Conservation (phyloP, 2,888 invertebrate species). For the Heliconius cydno region DNA sequence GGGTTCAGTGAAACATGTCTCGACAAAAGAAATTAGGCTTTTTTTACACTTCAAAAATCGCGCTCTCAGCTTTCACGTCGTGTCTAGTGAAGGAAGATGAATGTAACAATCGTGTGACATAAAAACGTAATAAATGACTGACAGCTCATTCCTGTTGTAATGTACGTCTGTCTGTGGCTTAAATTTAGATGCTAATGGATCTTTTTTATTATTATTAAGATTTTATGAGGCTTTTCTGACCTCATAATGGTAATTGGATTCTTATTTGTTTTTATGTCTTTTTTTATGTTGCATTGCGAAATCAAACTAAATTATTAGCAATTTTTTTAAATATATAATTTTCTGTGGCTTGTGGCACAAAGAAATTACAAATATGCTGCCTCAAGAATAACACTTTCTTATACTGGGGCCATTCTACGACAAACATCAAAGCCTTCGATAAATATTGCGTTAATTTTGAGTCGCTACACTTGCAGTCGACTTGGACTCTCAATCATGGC, state of each 20-base stretch:
- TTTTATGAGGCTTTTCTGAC: not conserved
- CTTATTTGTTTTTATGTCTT: too few relatives aligned
- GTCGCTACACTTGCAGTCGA: too few relatives aligned
- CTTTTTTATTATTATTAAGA: not conserved
- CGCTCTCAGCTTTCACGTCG: constrained; percentile 35
- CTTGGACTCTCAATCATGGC: too few relatives aligned
- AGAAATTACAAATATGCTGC: too few relatives aligned
- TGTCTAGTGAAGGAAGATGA: constrained; percentile 41
- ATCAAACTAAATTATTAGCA: too few relatives aligned
- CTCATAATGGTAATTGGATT: not conserved
- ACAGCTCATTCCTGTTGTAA: not conserved
- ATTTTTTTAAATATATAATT: too few relatives aligned
- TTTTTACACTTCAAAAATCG: constrained; percentile 38
- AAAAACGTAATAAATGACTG: constrained; percentile 33
- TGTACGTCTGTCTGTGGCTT: not conserved
- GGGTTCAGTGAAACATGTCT: constrained; percentile 36
- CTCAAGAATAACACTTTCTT: too few relatives aligned
- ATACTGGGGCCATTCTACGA: too few relatives aligned
- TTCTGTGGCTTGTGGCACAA: too few relatives aligned
- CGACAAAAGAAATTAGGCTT: constrained; percentile 43
- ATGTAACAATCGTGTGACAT: constrained; percentile 34
- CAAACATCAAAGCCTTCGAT: too few relatives aligned
- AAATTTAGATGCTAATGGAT: not conserved
- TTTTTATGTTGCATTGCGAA: too few relatives aligned
- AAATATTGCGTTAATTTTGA: too few relatives aligned